Evolutionary conservation across 1,140 invertebrate species (phyloP).

Genomic region (Stenopsyche tienmushanensis): DNA sequence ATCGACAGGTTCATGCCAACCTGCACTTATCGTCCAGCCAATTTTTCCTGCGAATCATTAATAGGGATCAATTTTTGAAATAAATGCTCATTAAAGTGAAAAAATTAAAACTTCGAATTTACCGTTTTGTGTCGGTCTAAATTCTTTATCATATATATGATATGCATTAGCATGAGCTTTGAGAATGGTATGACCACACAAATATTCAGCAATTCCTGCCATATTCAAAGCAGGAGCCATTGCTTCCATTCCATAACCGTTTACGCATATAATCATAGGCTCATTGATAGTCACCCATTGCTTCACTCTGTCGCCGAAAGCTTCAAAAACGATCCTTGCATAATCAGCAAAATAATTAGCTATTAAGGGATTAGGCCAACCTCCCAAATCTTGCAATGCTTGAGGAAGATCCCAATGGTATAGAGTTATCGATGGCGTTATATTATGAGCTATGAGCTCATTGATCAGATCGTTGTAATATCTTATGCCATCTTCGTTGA

Average conservation of each 20-base stretch:
- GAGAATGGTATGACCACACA: slow-evolving; percentile 47
- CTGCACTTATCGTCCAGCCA: slow-evolving; percentile 53
- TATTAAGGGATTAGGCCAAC: slow-evolving; percentile 49
- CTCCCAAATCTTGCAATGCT: slow-evolving; percentile 48
- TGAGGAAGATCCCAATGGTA: slow-evolving; percentile 52
- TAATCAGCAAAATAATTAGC: slow-evolving; percentile 54
- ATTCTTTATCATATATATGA: slow-evolving; percentile 43
- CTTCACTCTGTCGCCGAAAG: slow-evolving; percentile 54
- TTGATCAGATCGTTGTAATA: slow-evolving; percentile 64
- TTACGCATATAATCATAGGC: slow-evolving; percentile 46
- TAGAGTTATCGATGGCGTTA: slow-evolving; percentile 57
- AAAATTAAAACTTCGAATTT: neutral
- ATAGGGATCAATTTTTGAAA: slow-evolving; percentile 1
- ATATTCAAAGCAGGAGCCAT: slow-evolving; percentile 45
- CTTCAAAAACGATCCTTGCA: slow-evolving; percentile 47
- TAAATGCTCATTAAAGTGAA: neutral
- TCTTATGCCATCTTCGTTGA: slow-evolving; percentile 55
- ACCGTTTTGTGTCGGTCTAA: slow-evolving; percentile 23
- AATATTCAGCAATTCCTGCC: slow-evolving; percentile 46
- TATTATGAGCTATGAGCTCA: slow-evolving; percentile 54
- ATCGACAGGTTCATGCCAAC: slow-evolving; percentile 53
- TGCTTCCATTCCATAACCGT: slow-evolving; percentile 48
- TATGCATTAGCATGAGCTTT: slow-evolving; percentile 49
- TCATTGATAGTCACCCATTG: slow-evolving; percentile 56
- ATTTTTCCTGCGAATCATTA: slow-evolving; percentile 48